phyloP scores from a whole-genome alignment of 2,797 vertebrate genomes.

The Oophaga sylvatica region DNA sequence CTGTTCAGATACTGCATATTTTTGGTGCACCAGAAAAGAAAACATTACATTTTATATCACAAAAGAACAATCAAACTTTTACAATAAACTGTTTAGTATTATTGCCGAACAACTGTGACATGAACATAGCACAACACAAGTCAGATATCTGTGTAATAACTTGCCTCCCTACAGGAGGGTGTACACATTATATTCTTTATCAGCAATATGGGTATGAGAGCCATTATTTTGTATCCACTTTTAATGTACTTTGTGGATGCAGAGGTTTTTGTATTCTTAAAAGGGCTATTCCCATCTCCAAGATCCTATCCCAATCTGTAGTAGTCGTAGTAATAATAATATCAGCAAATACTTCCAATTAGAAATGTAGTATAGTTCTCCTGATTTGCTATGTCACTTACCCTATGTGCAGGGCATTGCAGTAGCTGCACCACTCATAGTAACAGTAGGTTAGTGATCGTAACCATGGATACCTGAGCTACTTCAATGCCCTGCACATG shows the following conservation, averaged over 20 bases:
- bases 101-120: constrained; percentile 1
- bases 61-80: neutral
- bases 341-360: no score
- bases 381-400: no score
- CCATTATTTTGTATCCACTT: neutral
- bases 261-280: no score
- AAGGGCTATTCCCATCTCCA: no score
- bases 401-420: no score
- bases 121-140: constrained; percentile 21
- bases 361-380: no score
- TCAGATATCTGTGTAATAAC: neutral
- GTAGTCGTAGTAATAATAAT: no score
- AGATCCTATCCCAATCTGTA: no score
- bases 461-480: no score
- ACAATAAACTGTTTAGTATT: neutral
- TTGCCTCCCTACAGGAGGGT: neutral
- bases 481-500: no score
- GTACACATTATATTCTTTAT: neutral
- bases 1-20: neutral
- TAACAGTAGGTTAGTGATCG: no score
- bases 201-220: neutral
- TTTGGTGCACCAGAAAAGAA: constrained; percentile 24
- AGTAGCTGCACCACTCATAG: no score
- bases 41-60: neutral
- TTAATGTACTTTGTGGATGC: neutral